Evolutionary conservation across 2,888 invertebrate genomes (phyloP), one percentile per base, ranked within the genome.

Genomic region (Apamea epomidion): DNA sequence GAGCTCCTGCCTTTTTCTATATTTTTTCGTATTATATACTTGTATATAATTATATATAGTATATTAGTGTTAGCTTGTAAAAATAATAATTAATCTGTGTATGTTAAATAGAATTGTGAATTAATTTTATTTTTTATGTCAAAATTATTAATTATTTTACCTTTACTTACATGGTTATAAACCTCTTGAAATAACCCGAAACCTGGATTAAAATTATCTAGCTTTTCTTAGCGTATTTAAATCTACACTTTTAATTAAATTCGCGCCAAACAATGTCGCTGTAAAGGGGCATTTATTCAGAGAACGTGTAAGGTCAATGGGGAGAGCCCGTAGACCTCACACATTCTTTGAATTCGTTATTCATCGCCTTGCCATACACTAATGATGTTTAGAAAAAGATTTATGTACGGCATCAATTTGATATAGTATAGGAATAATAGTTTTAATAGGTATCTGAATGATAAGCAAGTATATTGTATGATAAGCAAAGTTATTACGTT

Each of bases 381-480:
- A 25, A 54, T 42, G 25, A 16, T 75, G 10, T 75, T 60, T 37
- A 58, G 48, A 65, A 60, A 48, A 29, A 60, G 7, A 51, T 67
- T 29, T 29, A 65, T 64, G 42, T 12, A 60, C 1, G 51, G 37
- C 16, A 67, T 29, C 16, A 58, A 21, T 70, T 69, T 18, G 16
- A 64, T 78, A 18, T 48, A 37, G 25, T 48, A 42, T 42, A 42
- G 42, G 42, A 67, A n/a, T 60, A 29, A 12, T 10, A n/a, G 5
- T 73, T 68, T n/a, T 2, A 21, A 16, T 45, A 42, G 4, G 29
- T 73, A 65, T 5, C 14, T 79, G 10, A 71, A 32, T 51, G 65
- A 70, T 64, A 79, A 29, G 58, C 65, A 48, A 54, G 32, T 29
- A 65, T 58, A 69, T 25, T 68, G 16, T 29, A 51, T 68, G 60